Conservation (phyloP, 2,888 invertebrate species). For the Tenthredo scrophulariae region DNA sequence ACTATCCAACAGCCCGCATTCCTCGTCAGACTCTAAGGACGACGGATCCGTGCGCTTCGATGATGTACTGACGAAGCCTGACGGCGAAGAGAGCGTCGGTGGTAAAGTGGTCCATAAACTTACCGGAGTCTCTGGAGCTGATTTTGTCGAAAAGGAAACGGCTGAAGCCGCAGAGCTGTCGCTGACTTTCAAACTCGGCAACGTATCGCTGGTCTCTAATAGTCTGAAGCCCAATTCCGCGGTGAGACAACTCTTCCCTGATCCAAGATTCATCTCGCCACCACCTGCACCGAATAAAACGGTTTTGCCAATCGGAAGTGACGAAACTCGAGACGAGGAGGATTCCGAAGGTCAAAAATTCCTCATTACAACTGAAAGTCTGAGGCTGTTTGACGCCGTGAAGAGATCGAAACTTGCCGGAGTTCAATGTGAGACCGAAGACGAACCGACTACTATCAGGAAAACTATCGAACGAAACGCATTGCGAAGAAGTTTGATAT, state of each 20-base stretch:
- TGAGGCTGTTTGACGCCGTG: slow-evolving; percentile 85
- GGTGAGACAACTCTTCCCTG: slow-evolving; percentile 90
- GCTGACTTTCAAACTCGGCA: slow-evolving; percentile 81
- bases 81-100: slow-evolving; percentile 51
- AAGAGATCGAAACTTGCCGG: slow-evolving; percentile 80
- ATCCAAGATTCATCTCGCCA: slow-evolving; percentile 81
- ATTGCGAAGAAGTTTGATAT: slow-evolving; percentile 87
- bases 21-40: slow-evolving; percentile 58
- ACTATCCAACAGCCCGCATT: slow-evolving; percentile 51
- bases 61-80: slow-evolving; percentile 59
- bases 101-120: slow-evolving; percentile 40
- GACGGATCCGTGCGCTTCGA: slow-evolving; percentile 60
- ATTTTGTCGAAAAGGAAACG: slow-evolving; percentile 58
- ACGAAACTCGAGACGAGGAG: slow-evolving; percentile 69
- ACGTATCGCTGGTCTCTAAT: slow-evolving; percentile 80
- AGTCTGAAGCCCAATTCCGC: slow-evolving; percentile 88
- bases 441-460: slow-evolving; percentile 81
- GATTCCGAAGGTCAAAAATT: slow-evolving; percentile 78
- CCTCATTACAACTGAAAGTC: slow-evolving; percentile 87
- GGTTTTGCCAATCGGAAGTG: slow-evolving; percentile 56
- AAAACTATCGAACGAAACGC: slow-evolving; percentile 92
- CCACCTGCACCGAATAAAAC: slow-evolving; percentile 80
- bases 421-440: slow-evolving; percentile 73
- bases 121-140: slow-evolving; percentile 37
- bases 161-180: slow-evolving; percentile 79